Percentiles rank a stretch among this genome's conserved stretches.
phyloP scores from a whole-genome alignment of 2,888 invertebrate genomes.

The Andrena hattorfiana region DNA sequence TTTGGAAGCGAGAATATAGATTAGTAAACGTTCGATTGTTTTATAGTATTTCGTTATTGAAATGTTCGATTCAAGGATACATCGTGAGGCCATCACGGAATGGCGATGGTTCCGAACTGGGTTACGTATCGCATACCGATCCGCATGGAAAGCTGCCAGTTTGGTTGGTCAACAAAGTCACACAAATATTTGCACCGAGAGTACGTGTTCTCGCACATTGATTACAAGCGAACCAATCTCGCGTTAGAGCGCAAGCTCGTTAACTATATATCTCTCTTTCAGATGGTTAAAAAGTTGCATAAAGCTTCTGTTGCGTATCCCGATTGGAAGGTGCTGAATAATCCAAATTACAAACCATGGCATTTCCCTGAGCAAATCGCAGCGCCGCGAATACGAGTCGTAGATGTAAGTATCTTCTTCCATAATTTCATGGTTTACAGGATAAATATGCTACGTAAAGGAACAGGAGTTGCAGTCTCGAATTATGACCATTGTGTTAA shows the following conservation, averaged over 20 bases:
- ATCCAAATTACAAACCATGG: slow-evolving; percentile 94
- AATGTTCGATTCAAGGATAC: slow-evolving; percentile 85
- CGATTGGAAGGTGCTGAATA: slow-evolving; percentile 92
- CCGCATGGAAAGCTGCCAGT: slow-evolving; percentile 94
- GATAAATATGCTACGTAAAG: background rate
- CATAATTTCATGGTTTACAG: slow-evolving; percentile 18
- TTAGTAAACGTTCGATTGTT: background rate
- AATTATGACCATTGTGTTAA: slow-evolving; percentile 29
- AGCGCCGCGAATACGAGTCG: slow-evolving; percentile 89
- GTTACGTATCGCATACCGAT: slow-evolving; percentile 96
- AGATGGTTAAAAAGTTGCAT: slow-evolving; percentile 92
- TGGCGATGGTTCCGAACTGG: slow-evolving; percentile 90
- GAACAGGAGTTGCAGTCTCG: slow-evolving; percentile 15
- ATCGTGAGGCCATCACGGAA: slow-evolving; percentile 87
- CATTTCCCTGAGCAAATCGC: slow-evolving; percentile 93
- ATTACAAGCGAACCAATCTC: background rate
- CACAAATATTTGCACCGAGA: slow-evolving; percentile 94
- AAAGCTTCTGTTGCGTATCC: slow-evolving; percentile 93
- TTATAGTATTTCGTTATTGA: background rate
- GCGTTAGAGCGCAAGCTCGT: background rate
- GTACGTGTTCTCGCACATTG: slow-evolving; percentile 79
- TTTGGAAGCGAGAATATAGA: slow-evolving; percentile 4
- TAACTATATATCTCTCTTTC: slow-evolving; percentile 46
- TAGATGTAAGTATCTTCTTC: slow-evolving; percentile 87
- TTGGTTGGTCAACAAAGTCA: slow-evolving; percentile 95